A percentile compares a stretch with the other conserved stretches of the same genome.
These are phyloP conservation scores for Galbula dea DNA, from an alignment of 2,113 vertebrate species.

Conservation along the genomic window DNA sequence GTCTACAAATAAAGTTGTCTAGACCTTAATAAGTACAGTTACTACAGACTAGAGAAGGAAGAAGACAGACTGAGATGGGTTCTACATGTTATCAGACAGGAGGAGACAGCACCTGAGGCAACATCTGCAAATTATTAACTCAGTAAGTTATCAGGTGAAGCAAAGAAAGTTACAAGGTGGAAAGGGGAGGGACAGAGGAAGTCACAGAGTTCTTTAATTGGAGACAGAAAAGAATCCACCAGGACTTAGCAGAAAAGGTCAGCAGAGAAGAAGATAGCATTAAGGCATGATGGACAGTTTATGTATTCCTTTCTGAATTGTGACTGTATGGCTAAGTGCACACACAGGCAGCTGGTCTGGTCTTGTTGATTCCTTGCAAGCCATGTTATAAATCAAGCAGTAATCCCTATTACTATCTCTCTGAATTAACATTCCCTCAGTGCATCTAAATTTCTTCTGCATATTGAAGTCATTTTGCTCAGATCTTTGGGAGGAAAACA, in stretches of 20 bases:
- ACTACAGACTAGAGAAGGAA: neutral
- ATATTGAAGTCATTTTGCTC: conserved; percentile 53
- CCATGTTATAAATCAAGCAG: conserved; percentile 28
- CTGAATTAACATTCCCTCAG: neutral
- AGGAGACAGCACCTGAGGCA: neutral
- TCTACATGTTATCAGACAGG: accelerated
- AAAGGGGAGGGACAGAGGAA: neutral
- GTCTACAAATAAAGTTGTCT: neutral
- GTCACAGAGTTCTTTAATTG: neutral
- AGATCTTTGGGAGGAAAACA: neutral
- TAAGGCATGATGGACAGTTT: neutral
- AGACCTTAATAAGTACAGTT: neutral
- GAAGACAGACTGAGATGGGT: neutral
- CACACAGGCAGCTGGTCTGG: neutral
- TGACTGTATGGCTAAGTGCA: neutral
- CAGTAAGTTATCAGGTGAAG: neutral
- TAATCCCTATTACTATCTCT: conserved; percentile 9
- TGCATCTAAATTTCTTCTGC: conserved; percentile 17
- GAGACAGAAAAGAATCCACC: neutral
- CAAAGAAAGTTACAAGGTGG: neutral
- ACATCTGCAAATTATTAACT: neutral
- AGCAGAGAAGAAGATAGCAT: neutral
- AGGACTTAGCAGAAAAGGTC: neutral
- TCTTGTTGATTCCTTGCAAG: neutral
- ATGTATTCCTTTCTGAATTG: neutral